phyloP scores from a whole-genome alignment of 2,888 invertebrate genomes.

The Aproaerema taeniolella region DNA sequence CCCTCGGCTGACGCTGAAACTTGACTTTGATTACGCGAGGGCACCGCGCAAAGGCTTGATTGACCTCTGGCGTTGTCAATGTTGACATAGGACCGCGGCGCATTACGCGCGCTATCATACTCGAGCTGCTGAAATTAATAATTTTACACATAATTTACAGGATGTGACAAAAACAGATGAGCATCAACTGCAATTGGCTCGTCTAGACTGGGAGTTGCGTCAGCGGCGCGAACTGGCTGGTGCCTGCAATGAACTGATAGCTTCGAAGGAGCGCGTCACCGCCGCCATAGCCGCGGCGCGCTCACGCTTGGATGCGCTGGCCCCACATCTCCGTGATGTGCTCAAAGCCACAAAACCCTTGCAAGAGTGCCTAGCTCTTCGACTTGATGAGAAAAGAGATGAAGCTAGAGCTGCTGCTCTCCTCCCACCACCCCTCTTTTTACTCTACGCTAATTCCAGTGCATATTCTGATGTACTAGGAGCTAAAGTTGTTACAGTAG shows the following conservation, averaged over 20 bases:
- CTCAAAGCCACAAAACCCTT: slow-evolving; percentile 89
- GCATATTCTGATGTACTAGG: slow-evolving; percentile 89
- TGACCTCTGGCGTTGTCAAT: too few species aligned
- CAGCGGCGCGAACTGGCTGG: slow-evolving; percentile 90
- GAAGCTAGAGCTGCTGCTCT: slow-evolving; percentile 86
- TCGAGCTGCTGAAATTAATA: neutral
- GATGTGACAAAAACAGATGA: slow-evolving; percentile 81
- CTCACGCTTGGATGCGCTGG: slow-evolving; percentile 87
- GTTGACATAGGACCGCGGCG: too few species aligned
- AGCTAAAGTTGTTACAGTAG: slow-evolving; percentile 55
- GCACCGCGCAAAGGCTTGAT: too few species aligned
- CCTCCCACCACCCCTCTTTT: slow-evolving; percentile 89
- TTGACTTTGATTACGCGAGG: too few species aligned
- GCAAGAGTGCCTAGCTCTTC: slow-evolving; percentile 90
- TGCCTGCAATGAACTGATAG: slow-evolving; percentile 84
- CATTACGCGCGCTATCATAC: too few species aligned
- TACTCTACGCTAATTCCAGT: slow-evolving; percentile 90
- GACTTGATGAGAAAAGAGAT: slow-evolving; percentile 86
- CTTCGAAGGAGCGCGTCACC: slow-evolving; percentile 86
- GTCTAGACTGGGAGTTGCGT: slow-evolving; percentile 93
- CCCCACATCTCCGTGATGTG: slow-evolving; percentile 82
- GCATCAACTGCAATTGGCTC: slow-evolving; percentile 89
- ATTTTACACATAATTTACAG: slow-evolving; percentile 56
- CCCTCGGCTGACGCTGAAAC: too few species aligned
- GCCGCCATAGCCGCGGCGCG: slow-evolving; percentile 86